phyloP scores from a whole-genome alignment of 2,113 vertebrate species.

The Brachyistius frenatus region DNA sequence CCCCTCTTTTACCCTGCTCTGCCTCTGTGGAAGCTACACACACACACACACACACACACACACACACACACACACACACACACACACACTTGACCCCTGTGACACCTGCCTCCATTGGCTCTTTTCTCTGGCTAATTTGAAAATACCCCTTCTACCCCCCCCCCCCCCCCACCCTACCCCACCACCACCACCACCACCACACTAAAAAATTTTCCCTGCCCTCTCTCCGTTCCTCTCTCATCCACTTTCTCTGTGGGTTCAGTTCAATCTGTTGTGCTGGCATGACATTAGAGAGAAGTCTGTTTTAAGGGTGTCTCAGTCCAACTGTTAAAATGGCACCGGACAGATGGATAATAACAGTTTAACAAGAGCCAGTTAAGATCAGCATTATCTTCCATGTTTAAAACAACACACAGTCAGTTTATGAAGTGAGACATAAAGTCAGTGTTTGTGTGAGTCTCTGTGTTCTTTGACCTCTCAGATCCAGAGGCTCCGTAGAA shows the following conservation, averaged over 20 bases:
- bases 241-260: slow-evolving; percentile 19
- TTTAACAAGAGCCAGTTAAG: neutral
- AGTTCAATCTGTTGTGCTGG: slow-evolving; percentile 24
- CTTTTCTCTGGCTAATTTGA: slow-evolving; percentile 63
- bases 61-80: too few species aligned
- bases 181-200: slow-evolving; percentile 23
- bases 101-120: slow-evolving; percentile 72
- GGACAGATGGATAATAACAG: slow-evolving; percentile 18
- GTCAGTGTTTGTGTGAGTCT: neutral
- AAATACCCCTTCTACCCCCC: slow-evolving; percentile 37
- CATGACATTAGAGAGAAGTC: slow-evolving; percentile 43
- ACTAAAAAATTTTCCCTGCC: slow-evolving; percentile 18
- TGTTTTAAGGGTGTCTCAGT: neutral
- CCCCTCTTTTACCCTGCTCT: neutral
- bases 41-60: too few species aligned
- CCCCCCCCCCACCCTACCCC: neutral
- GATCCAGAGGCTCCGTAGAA: slow-evolving; percentile 23
- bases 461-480: slow-evolving; percentile 5
- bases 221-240: slow-evolving; percentile 27
- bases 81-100: slow-evolving; percentile 63
- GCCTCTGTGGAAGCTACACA: neutral
- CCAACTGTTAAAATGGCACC: slow-evolving; percentile 14
- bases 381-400: neutral
- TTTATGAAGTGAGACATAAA: neutral
- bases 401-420: neutral